These are phyloP conservation scores for Alviniconcha marisindica DNA, from an alignment of 1,140 invertebrate genomes.

Conservation along the genomic window DNA sequence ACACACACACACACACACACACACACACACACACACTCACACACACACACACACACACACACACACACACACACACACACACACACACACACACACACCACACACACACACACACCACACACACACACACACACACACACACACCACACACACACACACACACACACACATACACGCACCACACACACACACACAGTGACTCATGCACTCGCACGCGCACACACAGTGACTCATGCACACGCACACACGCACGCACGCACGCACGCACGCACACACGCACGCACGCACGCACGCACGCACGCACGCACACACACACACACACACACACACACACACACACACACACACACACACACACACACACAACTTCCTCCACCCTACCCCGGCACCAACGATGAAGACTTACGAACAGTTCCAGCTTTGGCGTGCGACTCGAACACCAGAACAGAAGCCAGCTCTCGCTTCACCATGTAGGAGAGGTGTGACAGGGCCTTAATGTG, in stretches of 20 bases:
- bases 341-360: background rate
- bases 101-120: too few relatives aligned
- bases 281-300: background rate
- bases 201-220: too few relatives aligned
- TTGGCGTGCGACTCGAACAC: conserved; percentile 90
- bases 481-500: conserved; percentile 90
- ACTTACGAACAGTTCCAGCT: conserved; percentile 87
- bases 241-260: background rate
- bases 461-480: conserved; percentile 89
- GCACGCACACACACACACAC: background rate
- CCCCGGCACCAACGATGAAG: background rate
- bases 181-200: background rate
- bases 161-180: background rate
- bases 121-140: too few relatives aligned
- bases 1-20: background rate
- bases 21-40: too few relatives aligned
- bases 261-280: background rate
- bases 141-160: background rate
- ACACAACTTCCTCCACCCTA: background rate
- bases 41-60: too few relatives aligned
- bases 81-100: too few relatives aligned
- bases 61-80: too few relatives aligned
- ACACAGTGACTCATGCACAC: too few relatives aligned
- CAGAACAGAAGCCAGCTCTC: conserved; percentile 87
- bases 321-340: background rate